phyloP scores from a whole-genome alignment of 2,113 vertebrate genomes.

The Dissostichus mawsoni region DNA sequence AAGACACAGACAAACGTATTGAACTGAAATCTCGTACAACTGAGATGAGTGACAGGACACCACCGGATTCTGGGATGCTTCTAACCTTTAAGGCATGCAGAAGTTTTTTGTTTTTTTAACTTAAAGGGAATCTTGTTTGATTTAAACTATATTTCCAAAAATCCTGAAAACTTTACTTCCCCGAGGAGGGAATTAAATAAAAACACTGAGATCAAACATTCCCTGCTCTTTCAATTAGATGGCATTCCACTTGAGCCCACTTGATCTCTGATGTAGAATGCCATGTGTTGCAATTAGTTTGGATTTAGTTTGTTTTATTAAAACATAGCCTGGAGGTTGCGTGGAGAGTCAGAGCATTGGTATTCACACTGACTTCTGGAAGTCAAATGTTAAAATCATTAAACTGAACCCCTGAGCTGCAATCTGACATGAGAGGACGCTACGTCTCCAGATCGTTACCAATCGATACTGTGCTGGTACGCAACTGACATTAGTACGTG shows the following conservation, averaged over 20 bases:
- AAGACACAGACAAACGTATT: conserved; percentile 32
- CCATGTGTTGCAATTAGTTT: conserved; percentile 59
- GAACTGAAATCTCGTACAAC: conserved; percentile 15
- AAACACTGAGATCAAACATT: conserved; percentile 64
- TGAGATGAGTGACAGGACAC: conserved; percentile 33
- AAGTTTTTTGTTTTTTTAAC: neutral
- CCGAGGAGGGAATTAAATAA: conserved; percentile 46
- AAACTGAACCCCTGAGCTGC: conserved; percentile 18
- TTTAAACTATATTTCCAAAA: conserved; percentile 39
- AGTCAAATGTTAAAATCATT: conserved; percentile 53
- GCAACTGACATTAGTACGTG: neutral
- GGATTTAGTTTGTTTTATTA: conserved; percentile 67
- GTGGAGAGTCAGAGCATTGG: conserved; percentile 27
- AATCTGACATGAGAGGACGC: conserved; percentile 12
- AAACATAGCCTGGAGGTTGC: conserved; percentile 55
- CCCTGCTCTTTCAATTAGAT: conserved; percentile 60
- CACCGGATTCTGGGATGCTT: neutral
- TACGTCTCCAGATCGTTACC: neutral
- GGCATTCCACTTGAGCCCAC: conserved; percentile 52
- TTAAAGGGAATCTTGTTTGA: neutral
- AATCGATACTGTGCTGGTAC: neutral
- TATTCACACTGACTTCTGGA: conserved; percentile 18
- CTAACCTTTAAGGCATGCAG: neutral
- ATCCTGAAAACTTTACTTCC: conserved; percentile 41
- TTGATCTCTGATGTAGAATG: conserved; percentile 66